Percentiles rank a stretch among this genome's conserved stretches.
phyloP scores from a whole-genome alignment of 2,113 vertebrate species.

The Lepus americanus region DNA sequence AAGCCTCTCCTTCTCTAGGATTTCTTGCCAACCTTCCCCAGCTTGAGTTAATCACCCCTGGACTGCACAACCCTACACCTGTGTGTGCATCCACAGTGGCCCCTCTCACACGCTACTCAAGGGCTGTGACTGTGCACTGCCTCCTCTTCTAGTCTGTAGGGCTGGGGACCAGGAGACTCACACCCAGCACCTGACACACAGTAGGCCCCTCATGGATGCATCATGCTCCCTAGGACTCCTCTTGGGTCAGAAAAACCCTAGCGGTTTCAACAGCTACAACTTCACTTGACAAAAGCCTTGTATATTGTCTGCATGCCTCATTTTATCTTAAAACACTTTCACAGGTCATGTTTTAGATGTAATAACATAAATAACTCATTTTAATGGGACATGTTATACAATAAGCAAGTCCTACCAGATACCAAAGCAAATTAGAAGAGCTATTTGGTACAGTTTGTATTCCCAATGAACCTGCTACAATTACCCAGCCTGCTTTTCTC shows the following conservation, averaged over 20 bases:
- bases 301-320: constrained; percentile 42
- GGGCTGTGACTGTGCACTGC: not conserved
- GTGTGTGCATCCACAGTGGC: not conserved
- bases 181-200: not conserved
- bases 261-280: constrained; percentile 31
- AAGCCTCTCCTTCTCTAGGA: not conserved
- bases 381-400: constrained; percentile 52
- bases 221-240: not conserved
- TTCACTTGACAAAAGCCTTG: constrained; percentile 21
- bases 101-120: not conserved
- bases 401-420: constrained; percentile 53
- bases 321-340: constrained; percentile 56
- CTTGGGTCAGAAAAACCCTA: not conserved
- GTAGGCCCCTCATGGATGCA: constrained; percentile 1
- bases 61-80: not conserved
- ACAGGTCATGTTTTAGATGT: constrained; percentile 46
- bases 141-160: not conserved
- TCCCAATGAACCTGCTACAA: constrained; percentile 37
- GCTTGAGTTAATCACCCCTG: not conserved
- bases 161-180: not conserved
- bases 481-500: constrained; percentile 58
- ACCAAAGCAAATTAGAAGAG: constrained; percentile 56
- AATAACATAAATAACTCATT: constrained; percentile 62
- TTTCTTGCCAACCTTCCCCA: not conserved
- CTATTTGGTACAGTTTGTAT: not conserved